Evolutionary conservation across 2,113 vertebrate species (phyloP).

Genomic region (Aptenodytes forsteri): DNA sequence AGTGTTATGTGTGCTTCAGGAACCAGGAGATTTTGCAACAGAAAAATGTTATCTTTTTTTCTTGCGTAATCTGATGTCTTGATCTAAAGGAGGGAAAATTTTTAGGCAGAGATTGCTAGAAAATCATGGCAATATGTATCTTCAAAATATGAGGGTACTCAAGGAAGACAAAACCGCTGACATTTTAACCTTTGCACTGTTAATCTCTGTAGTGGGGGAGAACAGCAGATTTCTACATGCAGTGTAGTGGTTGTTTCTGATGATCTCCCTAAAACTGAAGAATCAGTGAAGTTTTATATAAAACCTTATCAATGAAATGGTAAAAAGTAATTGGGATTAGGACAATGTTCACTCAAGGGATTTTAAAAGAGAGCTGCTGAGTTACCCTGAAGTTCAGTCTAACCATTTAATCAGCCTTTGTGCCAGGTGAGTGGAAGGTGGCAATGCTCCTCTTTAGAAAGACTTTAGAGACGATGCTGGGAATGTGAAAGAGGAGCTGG

Average conservation of each 20-base stretch:
- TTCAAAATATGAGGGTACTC: neutral
- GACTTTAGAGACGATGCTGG: neutral
- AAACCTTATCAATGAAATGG: neutral
- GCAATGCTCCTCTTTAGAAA: neutral
- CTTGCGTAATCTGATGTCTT: neutral
- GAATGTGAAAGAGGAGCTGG: neutral
- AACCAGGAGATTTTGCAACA: neutral
- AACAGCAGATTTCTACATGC: neutral
- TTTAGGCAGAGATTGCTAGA: neutral
- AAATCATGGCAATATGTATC: neutral
- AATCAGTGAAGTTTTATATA: neutral
- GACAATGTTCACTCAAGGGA: neutral
- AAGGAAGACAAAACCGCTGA: neutral
- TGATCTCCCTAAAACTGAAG: neutral
- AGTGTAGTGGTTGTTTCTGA: neutral
- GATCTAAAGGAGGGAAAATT: neutral
- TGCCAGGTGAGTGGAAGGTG: neutral
- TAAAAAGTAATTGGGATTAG: neutral
- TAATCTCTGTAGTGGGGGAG: neutral
- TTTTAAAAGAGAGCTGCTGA: neutral
- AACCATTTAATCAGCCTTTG: neutral
- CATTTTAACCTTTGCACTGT: neutral
- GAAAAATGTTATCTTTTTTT: neutral
- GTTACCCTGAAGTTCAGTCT: neutral
- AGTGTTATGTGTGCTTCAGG: neutral